Conservation (phyloP, 2,797 vertebrate species). For the Anabacerthia variegaticeps region DNA sequence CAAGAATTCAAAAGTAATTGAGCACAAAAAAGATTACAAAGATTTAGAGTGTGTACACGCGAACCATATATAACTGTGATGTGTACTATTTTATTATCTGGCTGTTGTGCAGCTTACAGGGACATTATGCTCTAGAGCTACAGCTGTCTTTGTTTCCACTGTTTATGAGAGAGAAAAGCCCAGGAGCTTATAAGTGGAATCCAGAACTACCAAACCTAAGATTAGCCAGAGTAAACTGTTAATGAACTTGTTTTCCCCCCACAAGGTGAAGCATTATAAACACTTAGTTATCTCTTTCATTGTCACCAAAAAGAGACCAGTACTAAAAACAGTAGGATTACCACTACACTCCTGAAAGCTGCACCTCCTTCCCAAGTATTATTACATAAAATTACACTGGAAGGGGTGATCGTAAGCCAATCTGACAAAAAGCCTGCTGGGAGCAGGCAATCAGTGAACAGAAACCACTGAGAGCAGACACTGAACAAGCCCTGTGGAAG, state of each 20-base stretch:
- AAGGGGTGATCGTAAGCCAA: conserved; percentile 41
- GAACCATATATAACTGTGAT: neutral
- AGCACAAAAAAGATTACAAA: neutral
- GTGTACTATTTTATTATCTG: neutral
- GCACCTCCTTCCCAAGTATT: neutral
- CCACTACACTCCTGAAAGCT: neutral
- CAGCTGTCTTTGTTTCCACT: neutral
- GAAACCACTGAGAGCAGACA: conserved; percentile 4
- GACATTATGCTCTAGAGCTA: neutral
- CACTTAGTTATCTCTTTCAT: neutral
- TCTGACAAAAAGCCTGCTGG: conserved; percentile 57
- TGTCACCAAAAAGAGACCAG: neutral
- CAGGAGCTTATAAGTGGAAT: neutral
- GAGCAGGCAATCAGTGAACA: conserved; percentile 52
- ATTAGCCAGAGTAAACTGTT: neutral
- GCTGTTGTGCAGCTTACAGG: neutral
- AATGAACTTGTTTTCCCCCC: neutral
- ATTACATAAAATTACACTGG: conserved; percentile 26
- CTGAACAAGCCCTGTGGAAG: conserved; percentile 9
- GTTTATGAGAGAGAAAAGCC: neutral
- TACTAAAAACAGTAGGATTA: conserved; percentile 26
- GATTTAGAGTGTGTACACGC: neutral
- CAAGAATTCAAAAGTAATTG: neutral
- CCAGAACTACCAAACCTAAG: neutral
- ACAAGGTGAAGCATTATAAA: conserved; percentile 1